Evolutionary conservation across 2,113 vertebrate species (phyloP), one percentile per base, ranked within the genome.

Genomic region (Myotis yumanensis): DNA sequence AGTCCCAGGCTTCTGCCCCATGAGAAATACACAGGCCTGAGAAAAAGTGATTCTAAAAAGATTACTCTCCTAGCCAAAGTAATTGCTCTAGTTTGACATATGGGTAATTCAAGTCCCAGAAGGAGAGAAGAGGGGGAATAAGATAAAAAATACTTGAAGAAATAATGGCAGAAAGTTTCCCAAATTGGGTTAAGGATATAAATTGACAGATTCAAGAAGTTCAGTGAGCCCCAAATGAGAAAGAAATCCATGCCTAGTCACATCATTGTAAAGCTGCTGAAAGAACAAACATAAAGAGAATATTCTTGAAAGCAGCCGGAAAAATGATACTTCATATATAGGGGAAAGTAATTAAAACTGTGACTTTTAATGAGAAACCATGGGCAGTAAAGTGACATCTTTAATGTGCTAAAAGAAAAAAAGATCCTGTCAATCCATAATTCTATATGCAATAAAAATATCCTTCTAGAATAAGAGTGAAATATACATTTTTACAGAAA

Each of bases 221-320:
- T 93, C 51, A 75, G 76, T 62, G 57, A 90, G 54, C n/a, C 18
- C 37, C n/a, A 80, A 92, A 81, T 52, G 94, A 95, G 59, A 95
- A 77, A 93, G 59, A 95, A 77, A 93, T 72, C 23, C 30, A 64
- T n/a, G 52, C 2, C 18, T 64, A 89, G 37, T 83, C 52, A 89
- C 30, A 57, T 57, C 18, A 86, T 76, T 86, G 40, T 81, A 73
- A 82, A 93, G 23, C 59, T 85, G n/a, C 28, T 48, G n/a, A 93
- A 97, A 76, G 40, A 81, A 62, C 82, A 92, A 62, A 64, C 59
- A 68, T 79, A 81, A 89, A 82, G 28, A 85, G 6, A 89, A 84
- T 81, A 62, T 72, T 71, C 57, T 72, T 95, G 35, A 88, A 85
- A 91, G 52, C 23, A 83, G n/a, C 30, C 62, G 69, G 48, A 75